Conservation (phyloP, 2,888 invertebrate species). For the Eupithecia dodoneata region DNA sequence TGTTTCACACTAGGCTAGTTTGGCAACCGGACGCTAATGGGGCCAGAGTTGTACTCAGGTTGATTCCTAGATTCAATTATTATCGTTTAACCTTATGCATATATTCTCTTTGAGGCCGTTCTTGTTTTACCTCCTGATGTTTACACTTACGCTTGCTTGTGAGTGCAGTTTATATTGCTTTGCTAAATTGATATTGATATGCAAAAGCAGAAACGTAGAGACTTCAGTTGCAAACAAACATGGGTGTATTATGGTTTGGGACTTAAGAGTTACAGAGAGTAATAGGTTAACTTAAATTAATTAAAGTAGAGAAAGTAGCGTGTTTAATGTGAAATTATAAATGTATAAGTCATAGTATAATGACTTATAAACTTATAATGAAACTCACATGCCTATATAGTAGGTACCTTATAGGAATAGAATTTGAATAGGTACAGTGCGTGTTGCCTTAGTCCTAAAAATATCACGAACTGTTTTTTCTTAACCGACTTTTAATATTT, state of each 20-base stretch:
- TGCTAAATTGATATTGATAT: background rate
- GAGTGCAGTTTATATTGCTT: background rate
- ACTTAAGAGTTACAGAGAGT: background rate
- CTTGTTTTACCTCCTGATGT: background rate
- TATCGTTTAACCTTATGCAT: background rate
- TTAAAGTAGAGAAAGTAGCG: too few relatives aligned
- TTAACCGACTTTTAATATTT: too few relatives aligned
- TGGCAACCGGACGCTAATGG: constrained; percentile 44
- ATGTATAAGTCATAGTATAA: too few relatives aligned
- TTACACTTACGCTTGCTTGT: background rate
- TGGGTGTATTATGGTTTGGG: background rate
- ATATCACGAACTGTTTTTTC: too few relatives aligned
- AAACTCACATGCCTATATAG: too few relatives aligned
- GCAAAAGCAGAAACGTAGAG: background rate
- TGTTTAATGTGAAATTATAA: too few relatives aligned
- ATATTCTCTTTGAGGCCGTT: background rate
- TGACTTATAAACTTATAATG: too few relatives aligned
- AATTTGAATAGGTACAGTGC: too few relatives aligned
- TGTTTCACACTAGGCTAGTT: constrained; percentile 48
- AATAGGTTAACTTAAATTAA: background rate
- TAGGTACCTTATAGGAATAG: too few relatives aligned
- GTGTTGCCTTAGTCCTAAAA: too few relatives aligned
- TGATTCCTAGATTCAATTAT: background rate
- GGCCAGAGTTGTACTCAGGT: constrained; percentile 7
- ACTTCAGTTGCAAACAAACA: background rate